Conservation (phyloP, 2,797 vertebrate species). For the Platalea minor region DNA sequence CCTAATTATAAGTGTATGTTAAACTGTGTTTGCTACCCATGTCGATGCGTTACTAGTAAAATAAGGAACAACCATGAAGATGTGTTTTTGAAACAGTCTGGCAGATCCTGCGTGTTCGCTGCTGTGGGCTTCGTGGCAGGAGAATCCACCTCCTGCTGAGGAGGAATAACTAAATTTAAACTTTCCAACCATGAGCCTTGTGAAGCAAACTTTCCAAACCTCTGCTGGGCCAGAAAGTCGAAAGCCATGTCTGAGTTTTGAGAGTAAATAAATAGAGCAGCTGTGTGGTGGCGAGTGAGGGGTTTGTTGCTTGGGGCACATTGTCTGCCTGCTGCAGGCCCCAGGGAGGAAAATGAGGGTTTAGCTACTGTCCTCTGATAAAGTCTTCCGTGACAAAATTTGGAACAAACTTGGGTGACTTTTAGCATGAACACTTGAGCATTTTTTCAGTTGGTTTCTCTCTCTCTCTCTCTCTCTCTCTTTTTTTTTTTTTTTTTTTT, state of each 20-base stretch:
- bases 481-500: not conserved
- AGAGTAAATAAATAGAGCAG: conserved; percentile 42
- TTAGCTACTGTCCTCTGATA: not conserved
- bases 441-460: not conserved
- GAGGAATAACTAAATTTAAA: conserved; percentile 67
- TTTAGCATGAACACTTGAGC: not conserved
- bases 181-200: conserved; percentile 44
- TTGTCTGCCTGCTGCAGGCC: not conserved
- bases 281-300: not conserved
- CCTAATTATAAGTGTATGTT: conserved; percentile 49
- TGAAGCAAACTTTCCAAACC: conserved; percentile 64
- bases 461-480: too few species aligned
- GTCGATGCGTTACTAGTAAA: not conserved
- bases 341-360: not conserved
- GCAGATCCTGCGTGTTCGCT: not conserved
- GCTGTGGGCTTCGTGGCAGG: conserved; percentile 25
- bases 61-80: conserved; percentile 20
- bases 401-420: not conserved
- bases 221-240: conserved; percentile 46
- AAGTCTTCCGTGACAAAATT: not conserved
- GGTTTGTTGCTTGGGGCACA: not conserved
- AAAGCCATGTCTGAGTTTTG: conserved; percentile 38
- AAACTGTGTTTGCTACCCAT: not conserved
- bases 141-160: conserved; percentile 61
- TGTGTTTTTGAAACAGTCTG: conserved; percentile 20